These are phyloP conservation scores for Penaeus monodon DNA, from an alignment of 2,888 invertebrate species.

Conservation along the genomic window DNA sequence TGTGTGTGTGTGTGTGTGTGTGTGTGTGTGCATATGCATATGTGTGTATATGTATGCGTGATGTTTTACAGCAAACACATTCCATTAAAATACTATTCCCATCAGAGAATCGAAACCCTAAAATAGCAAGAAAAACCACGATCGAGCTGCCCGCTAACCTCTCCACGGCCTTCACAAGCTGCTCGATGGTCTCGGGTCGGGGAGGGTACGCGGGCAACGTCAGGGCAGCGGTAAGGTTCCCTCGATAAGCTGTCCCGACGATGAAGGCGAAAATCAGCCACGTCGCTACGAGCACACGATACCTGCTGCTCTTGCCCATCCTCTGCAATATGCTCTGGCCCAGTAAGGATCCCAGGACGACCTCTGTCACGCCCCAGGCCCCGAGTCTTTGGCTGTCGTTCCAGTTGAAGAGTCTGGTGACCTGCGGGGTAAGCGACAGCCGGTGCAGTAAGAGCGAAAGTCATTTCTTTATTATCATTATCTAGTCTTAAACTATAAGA, in stretches of 20 bases:
- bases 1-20: no score
- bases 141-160: background rate
- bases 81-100: no score
- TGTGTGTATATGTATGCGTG: no score
- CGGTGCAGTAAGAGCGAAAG: no score
- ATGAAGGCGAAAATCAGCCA: slow-evolving; percentile 27
- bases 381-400: background rate
- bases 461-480: no score
- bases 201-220: slow-evolving; percentile 27
- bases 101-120: no score
- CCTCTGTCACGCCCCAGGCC: background rate
- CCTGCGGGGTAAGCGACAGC: background rate
- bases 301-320: background rate
- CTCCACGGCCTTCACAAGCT: background rate
- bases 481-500: no score
- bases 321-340: background rate
- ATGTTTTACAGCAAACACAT: no score
- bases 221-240: slow-evolving; percentile 24
- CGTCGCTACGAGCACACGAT: slow-evolving; percentile 3
- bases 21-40: no score
- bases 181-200: slow-evolving; percentile 12
- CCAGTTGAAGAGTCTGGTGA: background rate
- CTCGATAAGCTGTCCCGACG: slow-evolving; percentile 5
- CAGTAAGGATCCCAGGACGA: background rate
- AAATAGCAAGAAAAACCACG: no score